Conservation (phyloP, 2,888 invertebrate species). For the Lysandra bellargus region DNA sequence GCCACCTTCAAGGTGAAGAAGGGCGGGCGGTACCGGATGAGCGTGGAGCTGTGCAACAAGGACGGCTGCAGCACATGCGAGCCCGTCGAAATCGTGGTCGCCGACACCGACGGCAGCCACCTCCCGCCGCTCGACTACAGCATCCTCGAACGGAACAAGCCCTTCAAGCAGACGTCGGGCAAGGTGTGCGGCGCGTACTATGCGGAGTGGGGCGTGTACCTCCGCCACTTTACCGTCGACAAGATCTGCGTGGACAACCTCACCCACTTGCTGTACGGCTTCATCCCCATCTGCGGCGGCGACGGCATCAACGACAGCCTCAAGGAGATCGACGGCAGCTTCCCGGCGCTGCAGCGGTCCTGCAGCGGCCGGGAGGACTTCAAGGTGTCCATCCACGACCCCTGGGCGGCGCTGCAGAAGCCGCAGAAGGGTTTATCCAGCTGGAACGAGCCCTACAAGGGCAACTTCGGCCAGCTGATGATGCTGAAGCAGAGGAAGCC, state of each 20-base stretch:
- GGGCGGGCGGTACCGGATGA: constrained; percentile 71
- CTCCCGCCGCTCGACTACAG: constrained; percentile 66
- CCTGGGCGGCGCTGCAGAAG: constrained; percentile 75
- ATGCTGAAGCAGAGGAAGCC: constrained; percentile 72
- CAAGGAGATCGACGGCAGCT: constrained; percentile 75
- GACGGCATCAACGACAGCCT: constrained; percentile 77
- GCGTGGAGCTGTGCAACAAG: constrained; percentile 67
- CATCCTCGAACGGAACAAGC: constrained; percentile 70
- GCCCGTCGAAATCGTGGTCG: constrained; percentile 67
- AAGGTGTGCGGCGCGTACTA: constrained; percentile 74
- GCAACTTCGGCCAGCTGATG: constrained; percentile 75
- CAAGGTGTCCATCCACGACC: constrained; percentile 74
- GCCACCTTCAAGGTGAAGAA: constrained; percentile 71
- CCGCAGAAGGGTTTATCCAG: constrained; percentile 72
- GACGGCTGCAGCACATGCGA: constrained; percentile 71
- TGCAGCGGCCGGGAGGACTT: constrained; percentile 75
- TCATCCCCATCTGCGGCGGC: constrained; percentile 75
- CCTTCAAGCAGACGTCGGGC: constrained; percentile 73
- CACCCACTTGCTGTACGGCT: constrained; percentile 72
- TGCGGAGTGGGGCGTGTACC: constrained; percentile 76
- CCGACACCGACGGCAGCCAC: constrained; percentile 76
- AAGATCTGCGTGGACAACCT: constrained; percentile 68
- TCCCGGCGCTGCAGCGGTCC: constrained; percentile 72
- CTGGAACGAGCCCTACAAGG: constrained; percentile 77
- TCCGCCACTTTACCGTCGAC: constrained; percentile 72